A percentile compares a stretch with the other conserved stretches of the same genome.
phyloP scores from a whole-genome alignment of 2,888 invertebrate species.

The Autographa gamma region DNA sequence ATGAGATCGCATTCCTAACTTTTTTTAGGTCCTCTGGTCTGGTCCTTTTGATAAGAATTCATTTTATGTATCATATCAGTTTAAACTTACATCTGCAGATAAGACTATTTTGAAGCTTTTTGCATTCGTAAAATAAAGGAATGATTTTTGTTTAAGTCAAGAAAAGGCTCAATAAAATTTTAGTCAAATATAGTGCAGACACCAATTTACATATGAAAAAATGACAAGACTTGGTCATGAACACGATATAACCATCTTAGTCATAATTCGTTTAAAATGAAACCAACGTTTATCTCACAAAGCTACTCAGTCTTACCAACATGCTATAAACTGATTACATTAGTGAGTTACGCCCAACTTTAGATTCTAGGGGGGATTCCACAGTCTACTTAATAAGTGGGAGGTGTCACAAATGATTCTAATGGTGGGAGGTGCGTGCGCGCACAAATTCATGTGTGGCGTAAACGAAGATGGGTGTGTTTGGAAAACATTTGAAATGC shows the following conservation, averaged over 20 bases:
- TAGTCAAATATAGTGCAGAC: no score
- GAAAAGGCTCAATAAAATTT: no score
- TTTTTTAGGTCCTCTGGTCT: not conserved
- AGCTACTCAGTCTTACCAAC: not conserved
- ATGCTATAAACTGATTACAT: slow-evolving; percentile 45
- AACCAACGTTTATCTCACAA: slow-evolving; percentile 7
- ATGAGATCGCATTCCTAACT: not conserved
- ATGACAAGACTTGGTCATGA: no score
- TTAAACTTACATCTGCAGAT: no score
- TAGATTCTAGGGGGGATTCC: slow-evolving; percentile 63
- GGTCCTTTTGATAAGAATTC: no score
- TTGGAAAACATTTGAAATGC: not conserved
- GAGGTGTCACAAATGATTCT: slow-evolving; percentile 78
- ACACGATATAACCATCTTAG: not conserved
- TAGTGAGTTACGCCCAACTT: slow-evolving; percentile 51
- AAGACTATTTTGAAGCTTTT: no score
- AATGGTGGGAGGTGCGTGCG: slow-evolving; percentile 75
- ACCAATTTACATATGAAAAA: no score
- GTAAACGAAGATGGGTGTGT: slow-evolving; percentile 57
- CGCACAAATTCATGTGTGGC: slow-evolving; percentile 65
- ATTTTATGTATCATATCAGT: no score
- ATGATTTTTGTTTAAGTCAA: no score
- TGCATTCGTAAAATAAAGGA: no score
- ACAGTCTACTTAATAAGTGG: slow-evolving; percentile 81
- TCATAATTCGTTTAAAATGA: not conserved